Conservation (phyloP, 2,888 invertebrate genomes). For the Steromphala cineraria region DNA sequence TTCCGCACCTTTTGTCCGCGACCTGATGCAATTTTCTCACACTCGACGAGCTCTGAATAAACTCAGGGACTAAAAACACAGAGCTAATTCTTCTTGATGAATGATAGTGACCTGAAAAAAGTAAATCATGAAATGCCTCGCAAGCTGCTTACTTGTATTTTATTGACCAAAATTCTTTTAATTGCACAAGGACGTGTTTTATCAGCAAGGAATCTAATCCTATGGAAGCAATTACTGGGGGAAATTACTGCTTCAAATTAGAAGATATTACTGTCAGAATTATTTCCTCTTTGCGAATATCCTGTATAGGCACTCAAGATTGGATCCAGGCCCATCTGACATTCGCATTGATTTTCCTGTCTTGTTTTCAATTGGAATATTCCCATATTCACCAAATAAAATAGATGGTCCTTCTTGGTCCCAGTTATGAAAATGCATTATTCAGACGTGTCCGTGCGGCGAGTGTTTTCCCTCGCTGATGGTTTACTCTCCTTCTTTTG, state of each 20-base stretch:
- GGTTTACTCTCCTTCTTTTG: background rate
- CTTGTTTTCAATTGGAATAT: constrained; percentile 1
- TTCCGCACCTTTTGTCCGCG: too few species aligned
- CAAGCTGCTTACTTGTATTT: background rate
- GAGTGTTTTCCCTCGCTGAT: background rate
- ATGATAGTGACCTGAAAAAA: background rate
- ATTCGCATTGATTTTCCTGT: background rate
- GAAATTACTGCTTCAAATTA: constrained; percentile 10
- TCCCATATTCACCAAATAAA: background rate
- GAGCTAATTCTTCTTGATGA: too few species aligned
- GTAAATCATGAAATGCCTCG: background rate
- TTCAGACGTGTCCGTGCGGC: background rate
- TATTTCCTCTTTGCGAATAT: constrained; percentile 14
- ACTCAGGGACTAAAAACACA: too few species aligned
- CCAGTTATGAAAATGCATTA: constrained; percentile 8
- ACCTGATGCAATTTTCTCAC: too few species aligned
- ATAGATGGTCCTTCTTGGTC: background rate
- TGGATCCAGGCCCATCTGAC: background rate
- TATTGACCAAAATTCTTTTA: background rate
- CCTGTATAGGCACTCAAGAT: background rate
- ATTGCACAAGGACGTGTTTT: background rate
- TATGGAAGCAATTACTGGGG: background rate
- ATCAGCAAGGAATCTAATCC: background rate
- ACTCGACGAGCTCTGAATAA: too few species aligned
- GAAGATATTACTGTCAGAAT: constrained; percentile 9